Conservation (phyloP, 2,888 invertebrate genomes). For the Caenorhabditis becei region DNA sequence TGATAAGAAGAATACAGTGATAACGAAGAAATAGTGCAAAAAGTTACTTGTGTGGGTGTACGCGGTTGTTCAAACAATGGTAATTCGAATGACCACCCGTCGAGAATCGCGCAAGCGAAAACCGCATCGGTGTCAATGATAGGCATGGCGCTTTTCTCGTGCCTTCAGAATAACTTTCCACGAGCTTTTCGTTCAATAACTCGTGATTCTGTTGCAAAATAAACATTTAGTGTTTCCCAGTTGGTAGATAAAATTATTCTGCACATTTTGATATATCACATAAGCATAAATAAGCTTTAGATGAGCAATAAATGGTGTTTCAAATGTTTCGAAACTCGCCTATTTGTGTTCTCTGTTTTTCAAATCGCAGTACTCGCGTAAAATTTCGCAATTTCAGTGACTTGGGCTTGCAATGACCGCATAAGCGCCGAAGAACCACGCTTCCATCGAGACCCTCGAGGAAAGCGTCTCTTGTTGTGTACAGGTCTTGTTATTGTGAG, state of each 20-base stretch:
- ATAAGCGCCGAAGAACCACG: slow-evolving; percentile 60
- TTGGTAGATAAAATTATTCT: slow-evolving; percentile 2
- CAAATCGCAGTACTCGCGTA: background rate
- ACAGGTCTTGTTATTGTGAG: slow-evolving; percentile 59
- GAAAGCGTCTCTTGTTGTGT: slow-evolving; percentile 63
- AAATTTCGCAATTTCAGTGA: slow-evolving; percentile 60
- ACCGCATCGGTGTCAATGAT: background rate
- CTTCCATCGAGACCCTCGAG: slow-evolving; percentile 47
- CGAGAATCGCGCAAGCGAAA: slow-evolving; percentile 21
- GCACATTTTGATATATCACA: slow-evolving; percentile 27
- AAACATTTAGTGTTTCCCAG: background rate
- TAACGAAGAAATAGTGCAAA: slow-evolving; percentile 17
- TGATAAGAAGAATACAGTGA: background rate
- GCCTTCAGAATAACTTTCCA: background rate
- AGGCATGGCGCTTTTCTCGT: slow-evolving; percentile 9
- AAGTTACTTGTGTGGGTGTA: background rate
- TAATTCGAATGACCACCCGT: slow-evolving; percentile 49
- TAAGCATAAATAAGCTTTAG: background rate
- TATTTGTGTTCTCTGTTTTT: background rate
- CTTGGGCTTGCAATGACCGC: slow-evolving; percentile 65
- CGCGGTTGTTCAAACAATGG: slow-evolving; percentile 18
- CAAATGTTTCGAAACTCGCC: slow-evolving; percentile 6
- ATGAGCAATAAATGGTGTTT: background rate
- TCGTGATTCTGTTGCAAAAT: background rate
- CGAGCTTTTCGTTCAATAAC: background rate